A percentile compares a stretch with the other conserved stretches of the same genome.
Conservation (phyloP, 2,888 invertebrate species). For the Miltochrista miniata region DNA sequence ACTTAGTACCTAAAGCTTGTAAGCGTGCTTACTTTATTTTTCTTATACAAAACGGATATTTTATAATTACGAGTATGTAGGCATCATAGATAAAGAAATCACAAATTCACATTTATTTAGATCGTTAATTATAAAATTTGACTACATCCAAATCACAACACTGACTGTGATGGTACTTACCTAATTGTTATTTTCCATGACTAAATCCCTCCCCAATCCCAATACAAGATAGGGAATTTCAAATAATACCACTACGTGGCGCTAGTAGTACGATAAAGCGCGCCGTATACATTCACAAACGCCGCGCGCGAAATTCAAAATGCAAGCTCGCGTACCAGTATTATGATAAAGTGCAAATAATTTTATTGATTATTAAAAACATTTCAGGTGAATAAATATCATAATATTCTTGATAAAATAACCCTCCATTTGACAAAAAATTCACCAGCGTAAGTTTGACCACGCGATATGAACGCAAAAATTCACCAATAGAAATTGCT, state of each 20-base stretch:
- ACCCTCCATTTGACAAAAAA: conserved; percentile 30
- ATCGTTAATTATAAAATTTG: too few relatives aligned
- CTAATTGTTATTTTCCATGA: not conserved
- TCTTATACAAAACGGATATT: too few relatives aligned
- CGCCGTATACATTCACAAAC: conserved; percentile 8
- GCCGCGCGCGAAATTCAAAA: conserved; percentile 32
- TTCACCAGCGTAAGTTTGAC: conserved; percentile 30
- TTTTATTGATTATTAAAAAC: conserved; percentile 38
- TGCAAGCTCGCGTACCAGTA: conserved; percentile 6
- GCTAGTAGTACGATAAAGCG: conserved; percentile 20
- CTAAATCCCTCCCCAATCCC: not conserved
- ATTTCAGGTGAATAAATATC: conserved; percentile 37
- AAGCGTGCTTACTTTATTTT: too few relatives aligned
- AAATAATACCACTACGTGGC: conserved; percentile 21
- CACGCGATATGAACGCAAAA: conserved; percentile 48
- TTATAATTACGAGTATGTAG: too few relatives aligned
- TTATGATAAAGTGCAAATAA: conserved; percentile 16
- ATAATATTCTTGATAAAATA: conserved; percentile 39
- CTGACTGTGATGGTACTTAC: too few relatives aligned
- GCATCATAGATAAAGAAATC: too few relatives aligned
- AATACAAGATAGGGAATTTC: not conserved
- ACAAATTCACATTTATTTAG: too few relatives aligned
- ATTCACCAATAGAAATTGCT: conserved; percentile 64
- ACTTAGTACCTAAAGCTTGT: too few relatives aligned
- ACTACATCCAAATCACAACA: too few relatives aligned